A percentile compares a stretch with the other conserved stretches of the same genome.
phyloP scores from a whole-genome alignment of 2,113 vertebrate genomes.

The Hepsetus odoe region DNA sequence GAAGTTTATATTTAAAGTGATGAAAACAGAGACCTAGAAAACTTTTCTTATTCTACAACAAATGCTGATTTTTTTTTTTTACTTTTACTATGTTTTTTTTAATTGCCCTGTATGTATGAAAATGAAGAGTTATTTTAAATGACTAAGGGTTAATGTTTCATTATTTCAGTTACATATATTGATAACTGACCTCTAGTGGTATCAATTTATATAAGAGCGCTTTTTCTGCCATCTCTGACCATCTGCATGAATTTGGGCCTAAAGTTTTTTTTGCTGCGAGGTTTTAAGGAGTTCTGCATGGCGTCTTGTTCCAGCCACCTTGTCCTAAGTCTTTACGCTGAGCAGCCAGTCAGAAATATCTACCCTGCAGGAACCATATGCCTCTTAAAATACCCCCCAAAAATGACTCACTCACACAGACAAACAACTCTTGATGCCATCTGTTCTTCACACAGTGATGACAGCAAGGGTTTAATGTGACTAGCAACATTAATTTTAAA shows the following conservation, averaged over 20 bases:
- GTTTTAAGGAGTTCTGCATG: constrained; percentile 10
- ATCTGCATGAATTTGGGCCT: not conserved
- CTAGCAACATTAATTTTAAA: too few relatives aligned
- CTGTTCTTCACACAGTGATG: not conserved
- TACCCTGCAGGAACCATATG: constrained; percentile 44
- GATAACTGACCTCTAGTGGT: too few relatives aligned
- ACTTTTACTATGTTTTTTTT: too few relatives aligned
- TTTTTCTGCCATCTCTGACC: not conserved
- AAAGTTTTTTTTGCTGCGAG: not conserved
- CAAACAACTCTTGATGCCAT: constrained; percentile 17
- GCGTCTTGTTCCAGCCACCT: constrained; percentile 2
- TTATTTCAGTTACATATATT: too few relatives aligned
- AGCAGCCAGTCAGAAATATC: constrained; percentile 44
- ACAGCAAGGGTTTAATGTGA: not conserved
- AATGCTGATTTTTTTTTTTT: too few relatives aligned
- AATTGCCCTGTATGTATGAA: too few relatives aligned
- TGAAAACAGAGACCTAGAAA: too few relatives aligned
- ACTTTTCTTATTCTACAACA: too few relatives aligned
- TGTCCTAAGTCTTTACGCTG: constrained; percentile 19
- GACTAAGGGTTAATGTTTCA: too few relatives aligned
- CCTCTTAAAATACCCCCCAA: constrained; percentile 35
- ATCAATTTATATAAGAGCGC: too few relatives aligned
- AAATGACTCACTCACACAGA: constrained; percentile 19
- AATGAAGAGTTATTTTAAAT: too few relatives aligned
- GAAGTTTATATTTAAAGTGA: too few relatives aligned